Percentiles rank a stretch among this genome's conserved stretches.
Conservation (phyloP, 2,113 vertebrate genomes). For the Myanophis thanlyinensis region DNA sequence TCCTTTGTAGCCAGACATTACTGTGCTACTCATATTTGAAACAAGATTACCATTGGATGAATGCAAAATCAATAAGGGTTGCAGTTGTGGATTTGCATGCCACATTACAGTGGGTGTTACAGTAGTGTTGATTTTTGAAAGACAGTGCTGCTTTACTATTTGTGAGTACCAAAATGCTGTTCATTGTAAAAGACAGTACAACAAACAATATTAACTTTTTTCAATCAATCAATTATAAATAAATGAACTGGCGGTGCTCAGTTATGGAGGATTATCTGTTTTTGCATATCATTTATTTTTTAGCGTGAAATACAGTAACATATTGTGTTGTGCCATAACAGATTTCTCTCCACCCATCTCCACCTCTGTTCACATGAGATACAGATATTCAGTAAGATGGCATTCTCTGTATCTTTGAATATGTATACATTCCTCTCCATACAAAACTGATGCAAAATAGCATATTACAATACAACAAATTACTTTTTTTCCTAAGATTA, state of each 20-base stretch:
- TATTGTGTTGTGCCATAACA: conserved; percentile 73
- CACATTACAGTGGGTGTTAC: conserved; percentile 63
- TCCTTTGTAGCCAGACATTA: conserved; percentile 60
- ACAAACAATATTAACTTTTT: conserved; percentile 60
- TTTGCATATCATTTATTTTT: conserved; percentile 70
- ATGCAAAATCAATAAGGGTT: conserved; percentile 48
- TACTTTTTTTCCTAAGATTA: not conserved
- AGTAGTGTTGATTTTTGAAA: conserved; percentile 67
- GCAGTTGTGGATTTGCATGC: conserved; percentile 68
- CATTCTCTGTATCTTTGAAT: conserved; percentile 56
- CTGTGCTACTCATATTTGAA: conserved; percentile 66
- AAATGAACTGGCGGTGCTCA: conserved; percentile 58
- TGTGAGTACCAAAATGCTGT: conserved; percentile 66
- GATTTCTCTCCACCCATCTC: conserved; percentile 47
- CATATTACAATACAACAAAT: not conserved
- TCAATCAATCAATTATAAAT: conserved; percentile 49
- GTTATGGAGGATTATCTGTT: conserved; percentile 67
- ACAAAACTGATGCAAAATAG: not conserved
- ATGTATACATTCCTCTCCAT: conserved; percentile 62
- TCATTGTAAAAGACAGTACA: conserved; percentile 62
- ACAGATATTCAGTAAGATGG: conserved; percentile 87
- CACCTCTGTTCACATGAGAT: conserved; percentile 75
- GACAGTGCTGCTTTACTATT: conserved; percentile 72
- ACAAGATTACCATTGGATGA: conserved; percentile 60
- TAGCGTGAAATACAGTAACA: conserved; percentile 64